Conservation (phyloP, 2,113 vertebrate genomes). For the Micronycteris hirsuta region DNA sequence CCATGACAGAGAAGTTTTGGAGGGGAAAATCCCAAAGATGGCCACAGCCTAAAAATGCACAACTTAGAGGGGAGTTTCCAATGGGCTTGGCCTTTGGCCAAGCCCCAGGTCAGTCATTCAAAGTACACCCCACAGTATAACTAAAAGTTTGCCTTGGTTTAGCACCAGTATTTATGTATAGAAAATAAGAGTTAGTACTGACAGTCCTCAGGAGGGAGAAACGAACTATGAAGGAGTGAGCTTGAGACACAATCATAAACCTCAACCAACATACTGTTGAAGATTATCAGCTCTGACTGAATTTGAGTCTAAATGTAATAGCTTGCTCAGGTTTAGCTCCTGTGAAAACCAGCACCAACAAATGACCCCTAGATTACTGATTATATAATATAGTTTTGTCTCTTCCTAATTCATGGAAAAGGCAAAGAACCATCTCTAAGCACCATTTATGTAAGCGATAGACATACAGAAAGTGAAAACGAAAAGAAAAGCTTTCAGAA, state of each 20-base stretch:
- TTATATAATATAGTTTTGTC: conserved; percentile 1
- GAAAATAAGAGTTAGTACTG: background rate
- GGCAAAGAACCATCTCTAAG: background rate
- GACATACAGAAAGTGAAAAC: background rate
- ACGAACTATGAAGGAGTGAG: background rate
- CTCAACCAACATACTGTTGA: background rate
- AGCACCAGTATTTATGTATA: background rate
- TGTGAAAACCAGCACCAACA: conserved; percentile 4
- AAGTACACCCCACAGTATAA: background rate
- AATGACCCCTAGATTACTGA: background rate
- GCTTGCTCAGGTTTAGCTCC: background rate
- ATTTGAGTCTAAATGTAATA: background rate
- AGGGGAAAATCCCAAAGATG: conserved; percentile 68
- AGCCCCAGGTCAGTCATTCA: conserved; percentile 29
- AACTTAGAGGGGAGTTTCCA: conserved; percentile 71
- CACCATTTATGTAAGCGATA: conserved; percentile 13
- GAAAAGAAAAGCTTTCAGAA: background rate
- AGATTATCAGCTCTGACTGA: background rate
- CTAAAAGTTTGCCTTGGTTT: background rate
- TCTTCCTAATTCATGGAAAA: conserved; percentile 24
- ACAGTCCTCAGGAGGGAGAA: background rate
- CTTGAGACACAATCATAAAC: background rate
- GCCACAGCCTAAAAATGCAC: conserved; percentile 63
- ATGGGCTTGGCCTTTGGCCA: conserved; percentile 46
- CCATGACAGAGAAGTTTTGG: conserved; percentile 57